Conservation (phyloP, 2,113 vertebrate species). For the Panthera tigris region DNA sequence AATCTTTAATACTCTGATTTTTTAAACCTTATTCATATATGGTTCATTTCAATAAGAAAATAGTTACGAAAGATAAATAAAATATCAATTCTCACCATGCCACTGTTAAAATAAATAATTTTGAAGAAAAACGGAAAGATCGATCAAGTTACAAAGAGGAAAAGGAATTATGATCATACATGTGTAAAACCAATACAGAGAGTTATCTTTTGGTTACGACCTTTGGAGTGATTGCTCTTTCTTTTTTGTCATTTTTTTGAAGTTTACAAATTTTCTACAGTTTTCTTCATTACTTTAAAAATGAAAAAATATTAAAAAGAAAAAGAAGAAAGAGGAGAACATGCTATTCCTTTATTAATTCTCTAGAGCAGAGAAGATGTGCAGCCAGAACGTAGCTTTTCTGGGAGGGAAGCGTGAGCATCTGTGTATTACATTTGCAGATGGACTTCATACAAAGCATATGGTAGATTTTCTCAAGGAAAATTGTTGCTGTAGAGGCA, state of each 20-base stretch:
- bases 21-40: background rate
- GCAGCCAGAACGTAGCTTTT: background rate
- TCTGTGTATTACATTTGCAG: constrained; percentile 59
- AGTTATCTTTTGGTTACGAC: background rate
- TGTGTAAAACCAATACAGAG: background rate
- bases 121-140: background rate
- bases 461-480: constrained; percentile 57
- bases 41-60: background rate
- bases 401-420: background rate
- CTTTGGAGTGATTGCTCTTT: background rate
- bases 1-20: background rate
- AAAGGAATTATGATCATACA: background rate
- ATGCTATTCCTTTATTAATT: background rate
- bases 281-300: background rate
- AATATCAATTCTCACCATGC: background rate
- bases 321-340: background rate
- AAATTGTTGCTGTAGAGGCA: background rate
- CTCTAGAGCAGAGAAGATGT: background rate
- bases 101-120: background rate
- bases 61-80: background rate
- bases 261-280: background rate
- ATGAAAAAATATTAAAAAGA: background rate
- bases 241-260: background rate
- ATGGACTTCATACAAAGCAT: constrained; percentile 52
- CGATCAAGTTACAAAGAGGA: background rate